A percentile compares a stretch with the other conserved stretches of the same genome.
phyloP scores from a whole-genome alignment of 2,888 invertebrate genomes.

The Acheta domesticus region DNA sequence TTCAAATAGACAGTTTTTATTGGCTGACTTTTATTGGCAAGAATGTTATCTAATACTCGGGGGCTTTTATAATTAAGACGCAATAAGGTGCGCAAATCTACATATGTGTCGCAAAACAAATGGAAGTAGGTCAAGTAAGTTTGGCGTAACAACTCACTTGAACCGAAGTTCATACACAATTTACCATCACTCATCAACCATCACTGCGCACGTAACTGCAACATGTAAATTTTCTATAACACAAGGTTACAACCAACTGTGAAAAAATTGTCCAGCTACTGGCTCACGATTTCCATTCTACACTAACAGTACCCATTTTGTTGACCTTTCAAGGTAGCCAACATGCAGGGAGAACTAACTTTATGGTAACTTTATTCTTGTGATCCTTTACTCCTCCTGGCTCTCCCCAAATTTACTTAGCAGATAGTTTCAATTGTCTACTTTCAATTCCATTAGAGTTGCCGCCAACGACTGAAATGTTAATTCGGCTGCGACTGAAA shows the following conservation, averaged over 20 bases:
- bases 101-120: not conserved
- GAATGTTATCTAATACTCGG: not conserved
- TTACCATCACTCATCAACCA: not conserved
- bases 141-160: not conserved
- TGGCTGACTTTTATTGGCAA: not conserved
- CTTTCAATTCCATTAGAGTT: too few species aligned
- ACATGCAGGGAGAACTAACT: not conserved
- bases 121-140: not conserved
- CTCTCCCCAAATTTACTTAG: too few species aligned
- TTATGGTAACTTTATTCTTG: too few species aligned
- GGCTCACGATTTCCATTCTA: constrained; percentile 5
- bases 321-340: not conserved
- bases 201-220: constrained; percentile 5
- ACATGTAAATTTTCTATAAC: not conserved
- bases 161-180: not conserved
- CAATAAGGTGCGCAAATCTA: not conserved
- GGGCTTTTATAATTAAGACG: not conserved
- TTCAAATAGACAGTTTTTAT: not conserved
- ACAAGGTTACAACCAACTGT: not conserved
- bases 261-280: not conserved
- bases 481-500: too few species aligned
- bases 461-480: too few species aligned
- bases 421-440: too few species aligned
- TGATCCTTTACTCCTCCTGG: too few species aligned
- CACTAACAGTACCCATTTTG: not conserved